Conservation (phyloP, 2,113 vertebrate genomes). For the Callaeas wilsoni region DNA sequence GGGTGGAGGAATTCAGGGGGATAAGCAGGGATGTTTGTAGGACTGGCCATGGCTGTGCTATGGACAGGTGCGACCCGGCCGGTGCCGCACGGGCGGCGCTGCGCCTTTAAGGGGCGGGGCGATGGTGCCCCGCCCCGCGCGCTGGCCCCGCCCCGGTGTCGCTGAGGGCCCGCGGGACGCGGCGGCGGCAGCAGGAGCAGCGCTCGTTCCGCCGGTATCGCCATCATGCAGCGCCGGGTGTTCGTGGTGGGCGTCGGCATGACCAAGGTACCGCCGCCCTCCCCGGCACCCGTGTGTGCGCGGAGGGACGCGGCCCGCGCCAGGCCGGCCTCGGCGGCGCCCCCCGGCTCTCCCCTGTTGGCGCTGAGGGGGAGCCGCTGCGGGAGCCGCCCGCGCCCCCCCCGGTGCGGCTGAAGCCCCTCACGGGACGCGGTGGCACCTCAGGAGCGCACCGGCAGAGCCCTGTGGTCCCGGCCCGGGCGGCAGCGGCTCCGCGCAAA, state of each 20-base stretch:
- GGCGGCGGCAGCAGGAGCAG: accelerated
- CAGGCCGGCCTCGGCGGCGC: not conserved
- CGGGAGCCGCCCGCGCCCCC: not conserved
- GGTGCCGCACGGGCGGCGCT: accelerated
- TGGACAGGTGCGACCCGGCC: too few species aligned
- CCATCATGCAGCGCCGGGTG: slow-evolving; percentile 42
- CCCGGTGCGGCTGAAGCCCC: not conserved
- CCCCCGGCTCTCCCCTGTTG: not conserved
- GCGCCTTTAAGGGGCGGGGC: not conserved
- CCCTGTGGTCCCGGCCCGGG: not conserved
- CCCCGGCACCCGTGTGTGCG: not conserved
- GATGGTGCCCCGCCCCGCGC: accelerated
- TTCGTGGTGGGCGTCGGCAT: slow-evolving; percentile 97
- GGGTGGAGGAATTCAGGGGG: too few species aligned
- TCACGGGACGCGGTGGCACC: accelerated
- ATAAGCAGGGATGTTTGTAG: not conserved
- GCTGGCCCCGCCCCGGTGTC: not conserved
- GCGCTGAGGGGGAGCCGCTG: not conserved
- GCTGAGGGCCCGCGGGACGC: not conserved
- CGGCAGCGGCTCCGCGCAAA: not conserved
- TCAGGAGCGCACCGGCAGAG: accelerated
- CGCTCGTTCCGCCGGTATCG: accelerated
- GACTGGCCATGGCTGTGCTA: accelerated
- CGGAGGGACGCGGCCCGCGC: too few species aligned
- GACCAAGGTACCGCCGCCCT: slow-evolving; percentile 85